Evolutionary conservation across 2,888 invertebrate species (phyloP).

Genomic region (Dynastes grantii): DNA sequence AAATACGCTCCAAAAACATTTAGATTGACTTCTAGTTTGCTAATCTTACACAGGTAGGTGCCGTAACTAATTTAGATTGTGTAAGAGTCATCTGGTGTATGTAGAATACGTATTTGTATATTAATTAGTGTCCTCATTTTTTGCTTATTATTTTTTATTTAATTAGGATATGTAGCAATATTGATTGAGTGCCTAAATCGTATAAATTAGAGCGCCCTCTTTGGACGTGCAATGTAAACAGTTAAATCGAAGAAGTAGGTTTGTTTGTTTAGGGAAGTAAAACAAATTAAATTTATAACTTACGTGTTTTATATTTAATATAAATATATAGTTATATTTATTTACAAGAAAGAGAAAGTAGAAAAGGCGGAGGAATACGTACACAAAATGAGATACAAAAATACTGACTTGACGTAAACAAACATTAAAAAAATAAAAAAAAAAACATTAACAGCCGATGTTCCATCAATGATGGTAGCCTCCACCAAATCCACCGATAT

Average conservation of each 20-base stretch:
- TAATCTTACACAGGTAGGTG: not conserved
- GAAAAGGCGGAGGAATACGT: conserved; percentile 6
- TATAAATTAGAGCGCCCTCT: no score
- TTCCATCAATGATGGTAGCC: conserved; percentile 54
- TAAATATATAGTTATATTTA: conserved; percentile 52
- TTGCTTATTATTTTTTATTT: not conserved
- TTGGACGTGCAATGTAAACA: no score
- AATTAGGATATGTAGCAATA: no score
- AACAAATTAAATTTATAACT: conserved; percentile 29
- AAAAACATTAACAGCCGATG: conserved; percentile 37
- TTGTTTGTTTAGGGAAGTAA: no score
- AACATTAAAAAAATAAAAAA: conserved; percentile 42
- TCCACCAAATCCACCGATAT: conserved; percentile 53
- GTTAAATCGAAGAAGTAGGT: no score
- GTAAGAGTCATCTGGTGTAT: conserved; percentile 24
- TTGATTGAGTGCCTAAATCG: no score
- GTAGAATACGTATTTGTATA: not conserved
- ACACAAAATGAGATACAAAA: conserved; percentile 48
- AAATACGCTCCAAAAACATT: conserved; percentile 9
- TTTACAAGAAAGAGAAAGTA: conserved; percentile 50
- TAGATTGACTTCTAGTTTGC: conserved; percentile 5
- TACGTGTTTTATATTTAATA: conserved; percentile 50
- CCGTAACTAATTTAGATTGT: not conserved
- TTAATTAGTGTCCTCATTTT: not conserved
- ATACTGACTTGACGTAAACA: conserved; percentile 49